A percentile compares a stretch with the other conserved stretches of the same genome.
Conservation (phyloP, 1,140 invertebrate species). For the Pristionchus pacificus region DNA sequence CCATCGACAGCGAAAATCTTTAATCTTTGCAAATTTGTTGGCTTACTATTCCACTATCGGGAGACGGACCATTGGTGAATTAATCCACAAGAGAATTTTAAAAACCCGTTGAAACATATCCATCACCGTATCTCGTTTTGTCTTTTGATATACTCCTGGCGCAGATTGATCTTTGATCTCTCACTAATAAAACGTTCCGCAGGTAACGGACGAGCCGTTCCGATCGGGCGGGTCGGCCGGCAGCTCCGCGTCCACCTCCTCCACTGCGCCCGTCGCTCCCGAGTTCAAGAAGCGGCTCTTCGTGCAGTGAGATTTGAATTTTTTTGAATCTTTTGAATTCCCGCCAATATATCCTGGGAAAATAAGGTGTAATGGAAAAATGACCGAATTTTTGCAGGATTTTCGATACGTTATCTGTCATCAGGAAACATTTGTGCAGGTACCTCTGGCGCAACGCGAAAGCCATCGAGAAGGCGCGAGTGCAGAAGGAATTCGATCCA, state of each 20-base stretch:
- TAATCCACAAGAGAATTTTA: too few species aligned
- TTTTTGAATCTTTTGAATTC: background rate
- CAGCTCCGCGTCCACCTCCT: conserved; percentile 12
- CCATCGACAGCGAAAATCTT: too few species aligned
- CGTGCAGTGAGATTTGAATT: conserved; percentile 39
- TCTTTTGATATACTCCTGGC: background rate
- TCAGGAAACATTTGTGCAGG: background rate
- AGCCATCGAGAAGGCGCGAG: conserved; percentile 49
- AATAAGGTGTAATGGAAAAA: too few species aligned
- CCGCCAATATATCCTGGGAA: too few species aligned
- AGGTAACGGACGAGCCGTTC: conserved; percentile 6
- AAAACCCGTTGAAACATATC: too few species aligned
- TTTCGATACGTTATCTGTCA: too few species aligned
- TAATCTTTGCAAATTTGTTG: too few species aligned
- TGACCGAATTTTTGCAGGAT: too few species aligned
- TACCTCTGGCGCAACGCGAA: conserved; percentile 52
- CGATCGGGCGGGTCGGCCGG: conserved; percentile 13
- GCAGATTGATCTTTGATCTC: conserved; percentile 12
- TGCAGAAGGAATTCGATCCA: conserved; percentile 56
- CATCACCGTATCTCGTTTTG: background rate
- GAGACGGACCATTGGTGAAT: too few species aligned
- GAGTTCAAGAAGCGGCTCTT: conserved; percentile 52
- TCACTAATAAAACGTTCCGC: background rate
- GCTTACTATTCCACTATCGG: too few species aligned
- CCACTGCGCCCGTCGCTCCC: background rate